phyloP scores from a whole-genome alignment of 1,140 invertebrate genomes.

The Euglossa dilemma region DNA sequence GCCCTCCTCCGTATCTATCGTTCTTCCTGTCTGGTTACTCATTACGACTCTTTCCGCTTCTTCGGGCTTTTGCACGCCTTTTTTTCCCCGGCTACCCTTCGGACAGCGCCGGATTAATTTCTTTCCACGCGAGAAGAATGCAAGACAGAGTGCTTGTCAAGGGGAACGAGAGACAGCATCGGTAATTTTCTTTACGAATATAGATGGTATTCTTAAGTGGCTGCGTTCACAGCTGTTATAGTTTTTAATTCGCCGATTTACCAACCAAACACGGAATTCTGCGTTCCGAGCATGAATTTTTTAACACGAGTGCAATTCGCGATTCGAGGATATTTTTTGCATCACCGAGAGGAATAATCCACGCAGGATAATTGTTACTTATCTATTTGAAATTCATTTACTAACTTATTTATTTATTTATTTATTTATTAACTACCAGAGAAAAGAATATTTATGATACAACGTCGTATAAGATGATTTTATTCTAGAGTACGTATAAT shows the following conservation, averaged over 20 bases:
- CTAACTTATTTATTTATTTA: no score
- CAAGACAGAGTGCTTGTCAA: background rate
- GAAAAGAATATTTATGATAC: no score
- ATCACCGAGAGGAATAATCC: no score
- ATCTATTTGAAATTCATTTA: no score
- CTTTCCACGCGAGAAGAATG: conserved; percentile 4
- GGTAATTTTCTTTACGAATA: background rate
- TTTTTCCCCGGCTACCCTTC: background rate
- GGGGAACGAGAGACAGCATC: background rate
- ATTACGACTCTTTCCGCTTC: conserved; percentile 21
- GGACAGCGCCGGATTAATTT: conserved; percentile 12
- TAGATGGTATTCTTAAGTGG: background rate
- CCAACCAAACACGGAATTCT: background rate
- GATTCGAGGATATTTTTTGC: background rate
- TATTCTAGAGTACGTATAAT: no score
- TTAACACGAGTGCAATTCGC: background rate
- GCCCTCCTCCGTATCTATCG: conserved; percentile 26
- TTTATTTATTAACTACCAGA: no score
- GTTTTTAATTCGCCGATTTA: background rate
- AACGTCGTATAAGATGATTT: no score
- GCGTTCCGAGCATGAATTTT: background rate
- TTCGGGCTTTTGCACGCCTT: conserved; percentile 2
- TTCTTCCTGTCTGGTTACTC: conserved; percentile 37
- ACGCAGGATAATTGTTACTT: no score
- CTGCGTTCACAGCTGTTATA: background rate